Conservation (phyloP, 2,797 vertebrate species). For the Syncerus caffer region DNA sequence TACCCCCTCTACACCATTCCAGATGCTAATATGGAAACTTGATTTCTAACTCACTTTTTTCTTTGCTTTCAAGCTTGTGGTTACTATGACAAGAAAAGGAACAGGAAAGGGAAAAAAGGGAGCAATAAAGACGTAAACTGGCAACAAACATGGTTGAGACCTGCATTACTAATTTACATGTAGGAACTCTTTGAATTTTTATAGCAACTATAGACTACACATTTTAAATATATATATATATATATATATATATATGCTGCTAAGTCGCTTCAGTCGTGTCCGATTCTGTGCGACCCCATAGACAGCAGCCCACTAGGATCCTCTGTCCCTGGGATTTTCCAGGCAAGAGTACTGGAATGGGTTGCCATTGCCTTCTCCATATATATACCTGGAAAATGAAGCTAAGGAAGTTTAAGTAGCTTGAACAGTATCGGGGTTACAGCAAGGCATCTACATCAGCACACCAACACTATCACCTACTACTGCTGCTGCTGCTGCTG, state of each 20-base stretch:
- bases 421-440: no score
- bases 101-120: not conserved
- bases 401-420: no score
- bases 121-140: not conserved
- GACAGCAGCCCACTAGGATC: accelerated
- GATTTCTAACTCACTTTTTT: not conserved
- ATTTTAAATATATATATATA: not conserved
- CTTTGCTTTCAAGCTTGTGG: not conserved
- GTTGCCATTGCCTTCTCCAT: no score
- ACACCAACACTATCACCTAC: no score
- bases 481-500: no score
- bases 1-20: not conserved
- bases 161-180: not conserved
- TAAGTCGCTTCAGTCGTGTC: no score
- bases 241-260: no score
- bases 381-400: no score
- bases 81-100: not conserved
- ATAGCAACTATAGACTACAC: not conserved
- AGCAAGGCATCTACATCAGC: no score
- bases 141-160: not conserved
- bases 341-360: no score
- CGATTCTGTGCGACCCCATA: no score
- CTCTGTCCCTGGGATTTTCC: no score
- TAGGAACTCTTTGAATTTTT: not conserved
- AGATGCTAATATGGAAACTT: constrained; percentile 45